Conservation (phyloP, 2,888 invertebrate species). For the Drosophila yooni region DNA sequence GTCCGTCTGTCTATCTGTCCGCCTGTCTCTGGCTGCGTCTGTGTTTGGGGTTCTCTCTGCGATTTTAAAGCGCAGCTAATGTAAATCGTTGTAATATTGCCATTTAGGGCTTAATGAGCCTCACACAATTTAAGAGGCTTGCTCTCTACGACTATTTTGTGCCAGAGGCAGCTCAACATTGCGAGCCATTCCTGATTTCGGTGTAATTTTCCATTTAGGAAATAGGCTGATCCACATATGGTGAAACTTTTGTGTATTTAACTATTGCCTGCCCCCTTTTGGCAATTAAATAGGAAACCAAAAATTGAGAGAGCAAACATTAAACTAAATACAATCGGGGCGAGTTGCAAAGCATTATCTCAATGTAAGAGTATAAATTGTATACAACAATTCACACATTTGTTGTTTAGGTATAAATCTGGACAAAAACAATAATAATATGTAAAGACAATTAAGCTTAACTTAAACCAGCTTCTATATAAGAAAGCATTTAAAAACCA, state of each 20-base stretch:
- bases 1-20: constrained; percentile 3
- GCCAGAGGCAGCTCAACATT: neutral
- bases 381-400: neutral
- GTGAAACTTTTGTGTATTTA: constrained; percentile 7
- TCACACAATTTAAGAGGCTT: constrained; percentile 54
- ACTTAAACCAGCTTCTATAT: neutral
- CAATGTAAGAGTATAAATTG: neutral
- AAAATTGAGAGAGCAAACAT: neutral
- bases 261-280: constrained; percentile 2
- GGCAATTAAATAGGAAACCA: constrained; percentile 8
- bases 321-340: neutral
- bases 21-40: constrained; percentile 8
- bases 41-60: constrained; percentile 13
- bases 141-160: constrained; percentile 10
- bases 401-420: no score
- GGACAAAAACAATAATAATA: neutral
- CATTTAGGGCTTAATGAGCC: constrained; percentile 71
- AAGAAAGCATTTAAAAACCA: neutral
- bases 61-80: constrained; percentile 76
- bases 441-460: neutral
- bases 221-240: constrained; percentile 10
- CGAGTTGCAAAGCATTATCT: neutral
- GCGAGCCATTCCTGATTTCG: constrained; percentile 4
- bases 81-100: constrained; percentile 73
- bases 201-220: constrained; percentile 6